Evolutionary conservation across 2,113 vertebrate species (phyloP).

Genomic region (Copsychus sechellarum): DNA sequence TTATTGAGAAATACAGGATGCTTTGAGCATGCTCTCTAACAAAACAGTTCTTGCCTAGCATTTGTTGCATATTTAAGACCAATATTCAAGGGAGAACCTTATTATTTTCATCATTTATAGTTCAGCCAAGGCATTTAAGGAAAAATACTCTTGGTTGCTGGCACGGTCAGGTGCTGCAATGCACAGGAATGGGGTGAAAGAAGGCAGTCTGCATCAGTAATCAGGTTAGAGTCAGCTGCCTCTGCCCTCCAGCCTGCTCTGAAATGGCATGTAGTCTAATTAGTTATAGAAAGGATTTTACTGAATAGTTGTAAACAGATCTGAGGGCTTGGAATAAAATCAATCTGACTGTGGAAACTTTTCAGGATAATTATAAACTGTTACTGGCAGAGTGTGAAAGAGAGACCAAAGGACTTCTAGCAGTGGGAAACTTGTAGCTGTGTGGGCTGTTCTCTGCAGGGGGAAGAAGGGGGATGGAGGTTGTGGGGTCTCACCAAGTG

Average conservation of each 20-base stretch:
- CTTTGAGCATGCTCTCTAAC: neutral
- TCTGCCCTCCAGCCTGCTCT: conserved; percentile 50
- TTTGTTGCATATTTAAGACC: neutral
- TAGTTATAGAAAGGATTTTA: conserved; percentile 56
- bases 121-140: neutral
- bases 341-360: conserved; percentile 57
- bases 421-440: neutral
- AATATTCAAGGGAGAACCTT: neutral
- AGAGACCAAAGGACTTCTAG: neutral
- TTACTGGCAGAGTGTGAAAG: conserved; percentile 7
- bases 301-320: conserved; percentile 57
- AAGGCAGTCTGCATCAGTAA: neutral
- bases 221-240: conserved; percentile 55
- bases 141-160: neutral
- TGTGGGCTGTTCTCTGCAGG: neutral
- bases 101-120: neutral
- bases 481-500: neutral
- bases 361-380: conserved; percentile 54
- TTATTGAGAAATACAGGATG: neutral
- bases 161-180: neutral
- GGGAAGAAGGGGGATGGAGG: neutral
- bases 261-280: conserved; percentile 48
- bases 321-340: conserved; percentile 56
- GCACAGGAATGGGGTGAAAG: neutral
- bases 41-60: neutral